A percentile compares a stretch with the other conserved stretches of the same genome.
Conservation (phyloP, 2,797 vertebrate species). For the Rhadinocentrus ornatus region DNA sequence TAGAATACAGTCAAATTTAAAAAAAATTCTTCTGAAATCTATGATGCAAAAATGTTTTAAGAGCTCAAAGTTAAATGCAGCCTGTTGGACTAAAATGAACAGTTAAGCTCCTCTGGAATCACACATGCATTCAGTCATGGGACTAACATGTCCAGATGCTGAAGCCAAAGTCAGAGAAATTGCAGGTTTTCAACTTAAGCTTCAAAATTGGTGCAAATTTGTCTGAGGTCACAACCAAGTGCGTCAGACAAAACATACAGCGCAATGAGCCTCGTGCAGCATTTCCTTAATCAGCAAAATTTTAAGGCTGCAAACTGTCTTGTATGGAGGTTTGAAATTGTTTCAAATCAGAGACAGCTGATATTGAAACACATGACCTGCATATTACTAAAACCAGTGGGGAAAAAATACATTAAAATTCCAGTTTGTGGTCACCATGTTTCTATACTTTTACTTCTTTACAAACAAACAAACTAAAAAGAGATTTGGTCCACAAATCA, state of each 20-base stretch:
- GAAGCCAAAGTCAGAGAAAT: constrained; percentile 42
- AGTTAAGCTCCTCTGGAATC: constrained; percentile 33
- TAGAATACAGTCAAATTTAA: not conserved
- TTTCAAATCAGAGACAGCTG: not conserved
- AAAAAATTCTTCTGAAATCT: not conserved
- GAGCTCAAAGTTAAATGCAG: constrained; percentile 18
- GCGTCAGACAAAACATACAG: constrained; percentile 19
- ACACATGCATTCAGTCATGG: constrained; percentile 15
- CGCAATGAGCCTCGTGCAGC: constrained; percentile 9
- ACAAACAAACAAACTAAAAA: not conserved
- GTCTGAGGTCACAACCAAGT: constrained; percentile 26
- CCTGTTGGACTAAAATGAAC: constrained; percentile 36
- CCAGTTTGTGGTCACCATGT: not conserved
- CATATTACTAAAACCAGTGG: not conserved
- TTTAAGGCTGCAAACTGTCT: not conserved
- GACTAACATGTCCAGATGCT: constrained; percentile 16
- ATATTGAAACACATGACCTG: not conserved
- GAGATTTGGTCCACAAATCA: not conserved
- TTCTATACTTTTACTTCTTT: not conserved
- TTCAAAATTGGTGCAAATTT: constrained; percentile 29
- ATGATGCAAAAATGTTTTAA: not conserved
- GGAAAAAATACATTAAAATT: not conserved
- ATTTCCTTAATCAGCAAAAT: constrained; percentile 16
- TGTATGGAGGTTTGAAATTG: not conserved
- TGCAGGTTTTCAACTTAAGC: constrained; percentile 48